A percentile compares a stretch with the other conserved stretches of the same genome.
Evolutionary conservation across 2,888 invertebrate species (phyloP).

Genomic region (Cordilura impudica): DNA sequence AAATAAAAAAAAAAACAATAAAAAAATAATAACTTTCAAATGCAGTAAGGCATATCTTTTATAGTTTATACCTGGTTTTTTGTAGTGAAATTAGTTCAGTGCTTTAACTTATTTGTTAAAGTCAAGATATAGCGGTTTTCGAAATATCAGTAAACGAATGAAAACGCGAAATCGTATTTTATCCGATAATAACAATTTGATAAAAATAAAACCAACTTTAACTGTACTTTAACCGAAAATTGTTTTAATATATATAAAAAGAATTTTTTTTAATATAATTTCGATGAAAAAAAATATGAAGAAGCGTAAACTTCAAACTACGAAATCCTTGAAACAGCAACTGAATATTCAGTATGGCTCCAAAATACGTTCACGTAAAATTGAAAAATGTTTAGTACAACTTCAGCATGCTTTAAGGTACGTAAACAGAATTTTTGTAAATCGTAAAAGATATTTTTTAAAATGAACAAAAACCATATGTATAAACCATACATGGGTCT

Average conservation of each 20-base stretch:
- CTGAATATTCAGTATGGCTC: conserved; percentile 68
- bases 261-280: too few species aligned
- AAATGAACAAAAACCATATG: too few species aligned
- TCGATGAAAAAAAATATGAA: conserved; percentile 47
- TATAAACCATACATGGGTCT: too few species aligned
- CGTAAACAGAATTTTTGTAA: conserved; percentile 18
- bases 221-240: too few species aligned
- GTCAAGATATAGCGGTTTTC: not conserved
- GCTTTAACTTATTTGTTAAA: not conserved
- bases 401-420: conserved; percentile 69
- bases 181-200: too few species aligned
- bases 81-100: not conserved
- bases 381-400: conserved; percentile 72
- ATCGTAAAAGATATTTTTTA: too few species aligned
- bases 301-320: conserved; percentile 60
- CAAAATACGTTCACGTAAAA: conserved; percentile 73
- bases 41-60: not conserved
- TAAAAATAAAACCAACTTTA: too few species aligned
- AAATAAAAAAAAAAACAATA: not conserved
- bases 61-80: not conserved
- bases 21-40: not conserved
- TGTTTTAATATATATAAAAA: too few species aligned
- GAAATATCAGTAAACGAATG: not conserved
- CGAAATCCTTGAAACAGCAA: conserved; percentile 14
- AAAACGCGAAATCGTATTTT: not conserved